phyloP scores from a whole-genome alignment of 1,140 invertebrate species.

The Ylistrum balloti region DNA sequence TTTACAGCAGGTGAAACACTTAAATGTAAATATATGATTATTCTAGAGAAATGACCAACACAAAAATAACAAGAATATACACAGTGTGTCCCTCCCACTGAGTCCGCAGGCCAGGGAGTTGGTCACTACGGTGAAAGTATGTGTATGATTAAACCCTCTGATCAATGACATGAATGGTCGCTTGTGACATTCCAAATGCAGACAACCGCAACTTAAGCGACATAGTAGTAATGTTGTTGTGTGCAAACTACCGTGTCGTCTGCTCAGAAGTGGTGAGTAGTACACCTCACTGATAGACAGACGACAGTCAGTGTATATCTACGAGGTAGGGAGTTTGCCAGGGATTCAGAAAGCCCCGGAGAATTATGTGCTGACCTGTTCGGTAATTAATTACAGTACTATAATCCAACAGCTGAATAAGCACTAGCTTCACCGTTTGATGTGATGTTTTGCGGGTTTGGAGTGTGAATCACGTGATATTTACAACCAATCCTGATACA shows the following conservation, averaged over 20 bases:
- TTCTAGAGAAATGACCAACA: slow-evolving; percentile 15
- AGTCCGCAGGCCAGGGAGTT: slow-evolving; percentile 36
- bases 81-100: not conserved
- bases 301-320: slow-evolving; percentile 33
- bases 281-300: slow-evolving; percentile 24
- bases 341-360: not conserved
- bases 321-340: slow-evolving; percentile 23
- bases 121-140: slow-evolving; percentile 37
- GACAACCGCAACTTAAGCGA: slow-evolving; percentile 18
- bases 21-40: slow-evolving; percentile 9
- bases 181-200: slow-evolving; percentile 38
- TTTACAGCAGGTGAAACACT: slow-evolving; percentile 3
- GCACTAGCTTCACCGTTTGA: slow-evolving; percentile 27
- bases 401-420: slow-evolving; percentile 35
- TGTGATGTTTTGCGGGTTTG: slow-evolving; percentile 37
- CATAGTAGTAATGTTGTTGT: slow-evolving; percentile 31
- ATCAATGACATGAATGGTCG: slow-evolving; percentile 22
- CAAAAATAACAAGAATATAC: not conserved
- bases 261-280: slow-evolving; percentile 19
- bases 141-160: slow-evolving; percentile 32
- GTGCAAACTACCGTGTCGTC: slow-evolving; percentile 26
- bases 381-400: slow-evolving; percentile 28
- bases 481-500: slow-evolving; percentile 59
- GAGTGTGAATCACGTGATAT: slow-evolving; percentile 56
- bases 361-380: slow-evolving; percentile 38